Evolutionary conservation across 2,113 vertebrate species (phyloP).

Genomic region (Antennarius striatus): DNA sequence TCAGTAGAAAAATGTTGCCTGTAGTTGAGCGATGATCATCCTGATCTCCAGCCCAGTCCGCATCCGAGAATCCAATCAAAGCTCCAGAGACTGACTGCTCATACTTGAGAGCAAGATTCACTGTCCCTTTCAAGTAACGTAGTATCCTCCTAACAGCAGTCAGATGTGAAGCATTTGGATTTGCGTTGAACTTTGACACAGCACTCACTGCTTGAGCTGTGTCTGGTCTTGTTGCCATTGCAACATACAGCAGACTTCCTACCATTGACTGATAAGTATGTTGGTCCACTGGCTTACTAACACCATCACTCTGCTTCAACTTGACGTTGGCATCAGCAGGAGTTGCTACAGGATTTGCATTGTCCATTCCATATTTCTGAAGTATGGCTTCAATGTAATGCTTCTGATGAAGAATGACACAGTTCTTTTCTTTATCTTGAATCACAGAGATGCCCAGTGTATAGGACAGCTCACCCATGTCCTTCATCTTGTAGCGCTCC

Average conservation of each 20-base stretch:
- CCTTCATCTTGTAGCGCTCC: conserved; percentile 26
- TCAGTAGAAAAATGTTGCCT: neutral
- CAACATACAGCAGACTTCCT: conserved; percentile 14
- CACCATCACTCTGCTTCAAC: conserved; percentile 5
- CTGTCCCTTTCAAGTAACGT: conserved; percentile 16
- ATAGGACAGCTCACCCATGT: conserved; percentile 20
- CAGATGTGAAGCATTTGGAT: neutral
- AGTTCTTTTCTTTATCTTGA: conserved; percentile 18
- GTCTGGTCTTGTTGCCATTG: conserved; percentile 5
- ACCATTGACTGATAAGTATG: conserved; percentile 15
- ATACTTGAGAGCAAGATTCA: conserved; percentile 11
- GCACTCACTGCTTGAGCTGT: conserved; percentile 12
- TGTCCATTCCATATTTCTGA: conserved; percentile 1
- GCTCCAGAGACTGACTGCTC: neutral
- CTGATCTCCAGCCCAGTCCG: conserved; percentile 18
- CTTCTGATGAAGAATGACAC: conserved; percentile 16
- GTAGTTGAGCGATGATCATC: conserved; percentile 6
- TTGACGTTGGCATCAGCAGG: conserved; percentile 8
- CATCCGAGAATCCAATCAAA: conserved; percentile 9
- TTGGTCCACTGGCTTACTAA: conserved; percentile 10
- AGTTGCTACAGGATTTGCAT: too few species aligned
- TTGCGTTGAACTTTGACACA: conserved; percentile 25
- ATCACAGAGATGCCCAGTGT: conserved; percentile 22
- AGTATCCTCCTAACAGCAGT: conserved; percentile 21
- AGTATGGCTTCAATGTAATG: conserved; percentile 12